Percentiles rank a stretch among this genome's conserved stretches.
phyloP scores from a whole-genome alignment of 2,797 vertebrate genomes.

The Pseudochaenichthys georgianus region DNA sequence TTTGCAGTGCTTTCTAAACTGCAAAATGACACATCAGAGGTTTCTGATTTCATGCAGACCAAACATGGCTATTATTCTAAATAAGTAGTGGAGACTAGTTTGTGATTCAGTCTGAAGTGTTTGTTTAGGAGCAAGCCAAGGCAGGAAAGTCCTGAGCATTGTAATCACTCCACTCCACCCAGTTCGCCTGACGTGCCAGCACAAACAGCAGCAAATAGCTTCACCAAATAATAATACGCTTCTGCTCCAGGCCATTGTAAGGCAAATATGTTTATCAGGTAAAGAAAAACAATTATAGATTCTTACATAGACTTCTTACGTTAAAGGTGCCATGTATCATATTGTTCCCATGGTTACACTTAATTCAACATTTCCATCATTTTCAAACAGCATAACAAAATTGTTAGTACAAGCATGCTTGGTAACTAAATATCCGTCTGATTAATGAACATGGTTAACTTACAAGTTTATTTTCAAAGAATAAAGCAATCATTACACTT shows the following conservation, averaged over 20 bases:
- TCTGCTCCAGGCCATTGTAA: background rate
- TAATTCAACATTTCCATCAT: background rate
- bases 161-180: constrained; percentile 45
- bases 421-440: background rate
- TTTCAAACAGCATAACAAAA: background rate
- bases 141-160: constrained; percentile 13
- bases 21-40: background rate
- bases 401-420: no score
- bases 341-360: background rate
- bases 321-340: background rate
- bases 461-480: background rate
- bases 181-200: constrained; percentile 10
- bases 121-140: constrained; percentile 37
- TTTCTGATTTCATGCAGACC: background rate
- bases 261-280: background rate
- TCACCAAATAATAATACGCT: background rate
- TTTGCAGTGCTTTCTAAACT: no score
- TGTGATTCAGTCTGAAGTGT: background rate
- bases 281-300: background rate
- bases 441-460: background rate
- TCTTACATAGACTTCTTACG: background rate
- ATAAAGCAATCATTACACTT: background rate
- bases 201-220: background rate
- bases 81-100: background rate
- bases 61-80: background rate